Percentiles rank a stretch among this genome's conserved stretches.
Evolutionary conservation across 2,888 invertebrate genomes (phyloP).

Genomic region (Ophioninae sp.): DNA sequence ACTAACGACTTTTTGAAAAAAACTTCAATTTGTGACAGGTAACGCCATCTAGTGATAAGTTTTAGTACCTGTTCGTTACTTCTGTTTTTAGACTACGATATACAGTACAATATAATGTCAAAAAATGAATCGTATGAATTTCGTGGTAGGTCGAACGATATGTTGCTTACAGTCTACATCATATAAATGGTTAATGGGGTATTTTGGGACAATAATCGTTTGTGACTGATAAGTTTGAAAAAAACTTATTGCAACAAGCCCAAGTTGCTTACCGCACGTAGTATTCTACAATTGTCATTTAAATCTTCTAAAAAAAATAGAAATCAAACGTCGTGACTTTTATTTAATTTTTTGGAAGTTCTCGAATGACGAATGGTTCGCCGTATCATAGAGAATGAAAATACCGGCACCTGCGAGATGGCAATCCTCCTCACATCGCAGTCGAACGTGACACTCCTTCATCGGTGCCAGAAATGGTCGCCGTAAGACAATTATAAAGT

Average conservation of each 20-base stretch:
- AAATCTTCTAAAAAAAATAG: neutral
- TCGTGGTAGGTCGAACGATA: too few species aligned
- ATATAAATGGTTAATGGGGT: neutral
- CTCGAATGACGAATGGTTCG: neutral
- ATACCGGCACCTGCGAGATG: conserved; percentile 22
- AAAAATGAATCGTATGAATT: too few species aligned
- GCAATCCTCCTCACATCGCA: conserved; percentile 40
- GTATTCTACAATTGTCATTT: neutral
- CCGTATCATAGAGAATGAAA: neutral
- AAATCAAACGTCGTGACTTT: neutral
- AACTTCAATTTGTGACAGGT: too few species aligned
- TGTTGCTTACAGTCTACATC: too few species aligned
- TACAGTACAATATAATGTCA: too few species aligned
- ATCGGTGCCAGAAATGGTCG: neutral
- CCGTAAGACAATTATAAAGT: neutral
- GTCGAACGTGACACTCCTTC: neutral
- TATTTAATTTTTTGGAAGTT: neutral
- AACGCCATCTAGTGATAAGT: too few species aligned
- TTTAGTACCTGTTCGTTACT: too few species aligned
- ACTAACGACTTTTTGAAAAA: too few species aligned
- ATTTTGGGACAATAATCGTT: neutral
- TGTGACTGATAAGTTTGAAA: neutral
- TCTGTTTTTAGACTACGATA: too few species aligned
- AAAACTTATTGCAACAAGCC: neutral
- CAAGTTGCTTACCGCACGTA: too few species aligned